Conservation (phyloP, 2,113 vertebrate genomes). For the Bos taurus region ARS-UCD2.0 NC_037332.1:6133001-6133500, state of each 20-base stretch:
- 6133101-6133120: neutral
- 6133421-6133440: neutral
- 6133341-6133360: neutral
- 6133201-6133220: neutral
- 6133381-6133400: neutral
- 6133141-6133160: neutral
- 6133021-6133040: neutral
- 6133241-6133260: neutral
- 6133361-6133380: neutral
- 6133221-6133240: neutral
- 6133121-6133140: neutral
- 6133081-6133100: neutral
- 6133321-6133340: slow-evolving; percentile 13
- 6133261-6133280: neutral
- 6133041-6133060: too few species aligned
- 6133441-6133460: neutral
- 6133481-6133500: neutral
- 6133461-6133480: neutral
- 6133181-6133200: neutral
- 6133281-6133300: neutral
- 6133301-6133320: neutral
- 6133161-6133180: neutral
- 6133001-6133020: neutral
- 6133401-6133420: neutral
- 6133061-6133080: rapidly evolving